phyloP scores from a whole-genome alignment of 2,113 vertebrate species.

The Clarias batrachus region DNA sequence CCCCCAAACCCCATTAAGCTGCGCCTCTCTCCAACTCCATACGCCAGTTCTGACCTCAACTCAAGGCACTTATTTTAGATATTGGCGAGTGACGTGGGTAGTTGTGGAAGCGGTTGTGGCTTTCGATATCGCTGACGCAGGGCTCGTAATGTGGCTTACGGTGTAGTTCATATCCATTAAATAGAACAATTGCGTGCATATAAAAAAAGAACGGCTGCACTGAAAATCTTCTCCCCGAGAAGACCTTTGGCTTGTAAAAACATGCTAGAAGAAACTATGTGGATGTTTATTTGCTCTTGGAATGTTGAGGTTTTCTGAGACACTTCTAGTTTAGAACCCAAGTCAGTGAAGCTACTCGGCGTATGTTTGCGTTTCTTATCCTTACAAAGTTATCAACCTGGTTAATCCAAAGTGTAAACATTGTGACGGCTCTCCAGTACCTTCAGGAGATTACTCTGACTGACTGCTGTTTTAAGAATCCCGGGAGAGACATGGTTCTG shows the following conservation, averaged over 20 bases:
- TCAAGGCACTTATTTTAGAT: conserved; percentile 4
- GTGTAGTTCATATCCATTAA: neutral
- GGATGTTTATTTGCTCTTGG: conserved; percentile 9
- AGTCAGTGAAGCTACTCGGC: neutral
- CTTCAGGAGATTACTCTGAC: neutral
- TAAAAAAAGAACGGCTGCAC: neutral
- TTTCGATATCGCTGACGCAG: conserved; percentile 22
- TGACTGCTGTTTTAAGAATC: neutral
- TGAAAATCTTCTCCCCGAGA: neutral
- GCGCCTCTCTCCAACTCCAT: conserved; percentile 7
- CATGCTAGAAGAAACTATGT: neutral
- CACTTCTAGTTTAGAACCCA: conserved; percentile 10
- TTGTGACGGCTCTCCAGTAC: neutral
- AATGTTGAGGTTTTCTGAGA: conserved; percentile 20
- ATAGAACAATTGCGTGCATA: conserved; percentile 9
- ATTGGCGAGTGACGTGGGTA: neutral
- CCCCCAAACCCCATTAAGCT: conserved; percentile 21
- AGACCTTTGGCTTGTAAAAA: conserved; percentile 24
- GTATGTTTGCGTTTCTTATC: neutral
- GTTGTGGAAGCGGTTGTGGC: conserved; percentile 3
- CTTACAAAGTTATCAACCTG: conserved; percentile 23
- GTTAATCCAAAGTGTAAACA: conserved; percentile 21
- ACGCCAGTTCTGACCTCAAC: conserved; percentile 23
- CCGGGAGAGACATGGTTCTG: neutral
- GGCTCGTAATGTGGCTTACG: neutral